Evolutionary conservation across 2,888 invertebrate genomes (phyloP), one percentile per base, ranked within the genome.

Genomic region (Athalia cordata): DNA sequence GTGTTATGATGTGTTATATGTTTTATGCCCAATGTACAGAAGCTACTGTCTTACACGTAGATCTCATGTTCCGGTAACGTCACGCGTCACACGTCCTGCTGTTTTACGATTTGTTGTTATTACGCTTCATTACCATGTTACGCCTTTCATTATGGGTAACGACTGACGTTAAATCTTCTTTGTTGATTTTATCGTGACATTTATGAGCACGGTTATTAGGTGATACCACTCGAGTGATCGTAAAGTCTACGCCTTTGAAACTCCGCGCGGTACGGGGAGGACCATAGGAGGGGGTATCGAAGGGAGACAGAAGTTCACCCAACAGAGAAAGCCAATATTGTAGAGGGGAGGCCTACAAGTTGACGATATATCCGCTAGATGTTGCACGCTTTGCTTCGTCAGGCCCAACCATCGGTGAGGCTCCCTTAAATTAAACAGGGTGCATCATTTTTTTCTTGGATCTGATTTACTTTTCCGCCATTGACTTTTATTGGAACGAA

Each of bases 161-260:
- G 86, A 85, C 85, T 84, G 86, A 86, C 87, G 84, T 86, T 89
- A 89, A 89, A 87, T 89, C 86, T 82, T 85, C 83, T 80, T 80
- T 86, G 89, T 86, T 90, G 89, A 89, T 90, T 88, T 87, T 89
- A 88, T 89, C 89, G 84, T 86, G 89, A 89, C 89, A 86, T 89
- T 90, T 89, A 89, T 88, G 89, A 88, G 88, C 87, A 86, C 89
- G 87, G 88, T 89, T 89, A 89, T 89, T 88, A 88, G 87, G 87
- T 86, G 86, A 87, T 88, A 88, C 87, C 86, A 85, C 85, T 86
- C 86, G 84, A 84, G 85, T 85, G 85, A 84, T 86, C 86, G 85
- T 87, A 88, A 89, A 88, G 86, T 88, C 86, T 88, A 89, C 87
- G 89, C 88, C 88, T 86, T 85, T 88, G 88, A 86, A 84, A 77